Evolutionary conservation across 2,888 invertebrate genomes (phyloP).

Genomic region (Pelosia muscerda): DNA sequence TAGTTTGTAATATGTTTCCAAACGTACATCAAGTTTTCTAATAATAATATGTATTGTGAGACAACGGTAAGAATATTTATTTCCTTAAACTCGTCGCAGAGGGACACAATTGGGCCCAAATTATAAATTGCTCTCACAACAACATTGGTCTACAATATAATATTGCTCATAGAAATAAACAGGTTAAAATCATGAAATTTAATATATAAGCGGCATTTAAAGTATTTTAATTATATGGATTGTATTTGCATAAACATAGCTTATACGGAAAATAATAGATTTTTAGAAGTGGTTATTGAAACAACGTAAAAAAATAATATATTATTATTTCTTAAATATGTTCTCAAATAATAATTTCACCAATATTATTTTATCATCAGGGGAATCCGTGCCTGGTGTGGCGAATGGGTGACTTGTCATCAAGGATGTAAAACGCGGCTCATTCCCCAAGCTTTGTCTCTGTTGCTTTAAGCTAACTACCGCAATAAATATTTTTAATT

Average conservation of each 20-base stretch:
- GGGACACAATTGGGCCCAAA: too few species aligned
- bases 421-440: constrained; percentile 82
- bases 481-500: constrained; percentile 83
- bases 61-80: too few species aligned
- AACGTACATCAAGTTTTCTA: too few species aligned
- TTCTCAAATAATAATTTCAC: background rate
- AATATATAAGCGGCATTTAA: background rate
- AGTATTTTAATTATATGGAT: constrained; percentile 1
- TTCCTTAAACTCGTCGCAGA: too few species aligned
- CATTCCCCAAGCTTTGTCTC: constrained; percentile 68
- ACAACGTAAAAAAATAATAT: background rate
- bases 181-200: constrained; percentile 4
- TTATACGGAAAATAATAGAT: background rate
- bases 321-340: background rate
- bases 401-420: constrained; percentile 83
- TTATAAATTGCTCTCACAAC: too few species aligned
- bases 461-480: constrained; percentile 81
- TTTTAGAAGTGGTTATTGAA: background rate
- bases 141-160: too few species aligned
- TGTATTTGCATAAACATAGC: constrained; percentile 10
- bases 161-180: background rate
- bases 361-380: background rate
- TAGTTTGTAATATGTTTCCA: too few species aligned
- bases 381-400: constrained; percentile 63
- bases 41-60: too few species aligned